Conservation (phyloP, 2,797 vertebrate genomes). For the Eulemur rubriventer region DNA sequence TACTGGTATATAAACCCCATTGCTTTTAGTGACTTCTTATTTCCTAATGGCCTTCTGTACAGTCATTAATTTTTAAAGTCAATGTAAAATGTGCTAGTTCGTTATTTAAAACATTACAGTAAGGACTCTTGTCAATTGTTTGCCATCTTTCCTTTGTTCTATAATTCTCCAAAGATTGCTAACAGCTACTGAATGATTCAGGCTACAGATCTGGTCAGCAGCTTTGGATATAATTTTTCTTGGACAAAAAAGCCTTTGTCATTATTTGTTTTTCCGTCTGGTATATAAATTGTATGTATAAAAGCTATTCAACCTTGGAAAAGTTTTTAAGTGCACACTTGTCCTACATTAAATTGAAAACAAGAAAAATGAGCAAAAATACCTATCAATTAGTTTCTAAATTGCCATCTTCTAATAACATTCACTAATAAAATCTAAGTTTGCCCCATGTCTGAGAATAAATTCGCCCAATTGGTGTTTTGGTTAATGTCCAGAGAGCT, state of each 20-base stretch:
- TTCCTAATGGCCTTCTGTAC: neutral
- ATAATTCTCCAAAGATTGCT: neutral
- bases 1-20: neutral
- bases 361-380: neutral
- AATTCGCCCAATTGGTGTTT: neutral
- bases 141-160: neutral
- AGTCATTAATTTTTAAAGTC: neutral
- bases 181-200: neutral
- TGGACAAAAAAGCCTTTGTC: neutral
- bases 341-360: constrained; percentile 25
- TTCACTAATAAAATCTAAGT: neutral
- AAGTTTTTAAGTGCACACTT: neutral
- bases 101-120: neutral
- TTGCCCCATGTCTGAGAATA: neutral
- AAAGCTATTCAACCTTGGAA: neutral
- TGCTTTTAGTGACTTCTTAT: neutral
- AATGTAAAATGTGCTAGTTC: neutral
- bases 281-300: neutral
- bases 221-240: neutral
- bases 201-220: neutral
- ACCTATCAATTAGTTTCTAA: neutral
- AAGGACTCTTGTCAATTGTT: neutral
- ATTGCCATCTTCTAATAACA: neutral
- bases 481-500: neutral
- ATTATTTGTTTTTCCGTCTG: neutral